Evolutionary conservation across 1,140 invertebrate genomes (phyloP), one percentile per base, ranked within the genome.

Genomic region (Trachelipus rathkii): DNA sequence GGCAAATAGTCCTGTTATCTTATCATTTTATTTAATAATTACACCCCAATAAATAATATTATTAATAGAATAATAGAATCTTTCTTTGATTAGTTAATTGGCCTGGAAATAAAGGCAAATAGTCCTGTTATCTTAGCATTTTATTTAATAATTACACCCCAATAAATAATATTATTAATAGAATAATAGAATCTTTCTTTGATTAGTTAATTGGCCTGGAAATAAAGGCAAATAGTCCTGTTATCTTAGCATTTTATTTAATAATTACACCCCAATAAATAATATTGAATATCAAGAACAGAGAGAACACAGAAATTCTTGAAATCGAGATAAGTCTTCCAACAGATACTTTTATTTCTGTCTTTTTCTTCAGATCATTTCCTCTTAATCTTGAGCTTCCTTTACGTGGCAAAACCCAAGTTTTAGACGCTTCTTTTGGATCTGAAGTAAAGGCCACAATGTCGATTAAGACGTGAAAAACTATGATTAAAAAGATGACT

Each of bases 401-500:
- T n/a, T 72, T 24, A 15, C 0, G n/a, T 11, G 0, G n/a, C 24
- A 43, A 72, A 11, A 33, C 19, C n/a, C n/a, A 15, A 43, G 43
- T 10, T 23, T n/a, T 11, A 11, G 69, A 5, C 2, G 3, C 11
- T 15, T 23, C 10, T 4, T 71, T 71, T 15, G 0, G 23, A 10
- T 23, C 43, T 15, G 69, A 1, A 13, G 23, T 43, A 43, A 24
- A 71, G 69, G 23, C 69, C 23, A 71, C 23, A 43, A 24, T 24
- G 69, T 71, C 71, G 71, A 46, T 73, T 7, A 73, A 19, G 44
- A 46, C 44, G 44, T 73, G 71, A 44, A 46, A 44, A 13, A 46
- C 10, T 21, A 73, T 73, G 10, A 73, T 46, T 19, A 43, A n/a
- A 44, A 73, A 43, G 71, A 73, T 43, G 0, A 11, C 4, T 15